Evolutionary conservation across 2,797 vertebrate genomes (phyloP), one percentile per base, ranked within the genome.

Genomic region (Glyptemys insculpta): DNA sequence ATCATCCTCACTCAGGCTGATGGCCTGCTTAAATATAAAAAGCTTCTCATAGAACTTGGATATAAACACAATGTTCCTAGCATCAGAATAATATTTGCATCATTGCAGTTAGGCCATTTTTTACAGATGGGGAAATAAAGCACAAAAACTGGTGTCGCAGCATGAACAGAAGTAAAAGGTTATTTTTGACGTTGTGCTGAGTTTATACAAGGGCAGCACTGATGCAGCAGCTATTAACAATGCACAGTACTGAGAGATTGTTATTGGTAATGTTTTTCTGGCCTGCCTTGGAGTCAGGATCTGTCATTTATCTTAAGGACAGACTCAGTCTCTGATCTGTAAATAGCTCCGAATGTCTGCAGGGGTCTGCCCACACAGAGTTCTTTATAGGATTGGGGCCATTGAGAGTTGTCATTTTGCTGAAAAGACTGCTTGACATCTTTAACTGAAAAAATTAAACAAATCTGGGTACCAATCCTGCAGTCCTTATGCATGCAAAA

Each of bases 321-420:
- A 95, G 94, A 95, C 90, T 95, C 90, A 91, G 87, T 81, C 82
- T 50, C 82, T 94, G 56, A 9, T 91, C 18, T 91, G 57, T 94
- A 95, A 96, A 96, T 96, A 91, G 93, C 27, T 89, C 56, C 83
- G 50, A 41, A 54, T 89, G 50, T 96, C 96, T 96, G 93, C 91
- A 95, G 95, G 72, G 94, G 91, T 85, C 76, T 91, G 81, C 84
- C 79, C 89, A 4, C 80, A 78, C 78, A 86, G 85, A 95, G 1
- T 1, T 89, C 85, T 92, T 93, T 72, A 23, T 81, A 88, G 91
- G 79, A 87, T 57, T 91, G 11, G 89, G 93, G 94, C 90, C 72
- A 57, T 44, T 92, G 92, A 95, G 81, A 82, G 62, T 81, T 92
- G 19, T 65, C 87, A 85, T 96, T 96, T 93, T 89, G 34, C 94